phyloP scores from a whole-genome alignment of 1,140 invertebrate genomes.

The Trinorchestia longiramus region DNA sequence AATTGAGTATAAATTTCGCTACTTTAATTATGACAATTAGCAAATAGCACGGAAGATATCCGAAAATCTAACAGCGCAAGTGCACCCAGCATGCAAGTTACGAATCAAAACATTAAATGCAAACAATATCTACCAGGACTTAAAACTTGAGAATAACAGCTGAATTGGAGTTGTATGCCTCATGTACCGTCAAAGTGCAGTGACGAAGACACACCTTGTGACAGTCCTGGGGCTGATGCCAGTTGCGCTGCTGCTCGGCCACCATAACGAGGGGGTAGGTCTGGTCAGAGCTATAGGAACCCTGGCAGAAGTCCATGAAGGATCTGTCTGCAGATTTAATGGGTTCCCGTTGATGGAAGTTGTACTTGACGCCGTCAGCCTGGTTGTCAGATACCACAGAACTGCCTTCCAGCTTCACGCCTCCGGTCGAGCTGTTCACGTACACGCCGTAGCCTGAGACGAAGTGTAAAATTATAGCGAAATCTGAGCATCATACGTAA shows the following conservation, averaged over 20 bases:
- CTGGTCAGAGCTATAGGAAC: conserved; percentile 83
- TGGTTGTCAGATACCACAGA: conserved; percentile 81
- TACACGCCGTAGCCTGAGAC: conserved; percentile 85
- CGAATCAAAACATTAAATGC: too few relatives aligned
- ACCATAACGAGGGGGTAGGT: conserved; percentile 77
- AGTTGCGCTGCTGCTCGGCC: conserved; percentile 66
- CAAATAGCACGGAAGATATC: too few relatives aligned
- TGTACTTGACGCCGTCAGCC: conserved; percentile 84
- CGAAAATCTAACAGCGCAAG: too few relatives aligned
- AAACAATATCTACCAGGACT: too few relatives aligned
- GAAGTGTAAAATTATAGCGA: background rate
- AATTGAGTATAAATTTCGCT: too few relatives aligned
- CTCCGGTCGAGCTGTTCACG: conserved; percentile 86
- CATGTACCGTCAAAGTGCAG: background rate
- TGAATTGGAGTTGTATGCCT: background rate
- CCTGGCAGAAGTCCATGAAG: conserved; percentile 83
- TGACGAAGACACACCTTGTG: conserved; percentile 77
- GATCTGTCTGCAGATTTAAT: conserved; percentile 73
- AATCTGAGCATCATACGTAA: conserved; percentile 12
- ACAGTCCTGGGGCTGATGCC: conserved; percentile 76
- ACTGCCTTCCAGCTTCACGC: conserved; percentile 80
- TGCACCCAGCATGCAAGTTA: too few relatives aligned
- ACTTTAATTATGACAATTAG: too few relatives aligned
- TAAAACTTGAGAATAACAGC: too few relatives aligned
- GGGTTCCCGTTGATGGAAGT: conserved; percentile 64